Evolutionary conservation across 2,888 invertebrate species (phyloP).

Genomic region (Cosmia pyralina): DNA sequence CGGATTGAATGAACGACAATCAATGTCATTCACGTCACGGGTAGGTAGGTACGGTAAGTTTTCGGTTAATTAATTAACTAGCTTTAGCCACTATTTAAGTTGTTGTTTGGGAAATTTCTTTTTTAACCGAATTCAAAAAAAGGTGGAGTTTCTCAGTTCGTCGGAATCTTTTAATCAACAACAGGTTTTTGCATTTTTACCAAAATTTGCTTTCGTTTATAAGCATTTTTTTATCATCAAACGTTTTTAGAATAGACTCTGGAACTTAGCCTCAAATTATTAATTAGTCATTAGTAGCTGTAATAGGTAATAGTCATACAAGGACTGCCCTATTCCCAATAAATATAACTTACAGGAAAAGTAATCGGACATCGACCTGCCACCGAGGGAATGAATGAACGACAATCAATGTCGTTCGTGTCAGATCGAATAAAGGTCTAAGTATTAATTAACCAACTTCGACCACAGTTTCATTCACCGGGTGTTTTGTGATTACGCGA

Average conservation of each 20-base stretch:
- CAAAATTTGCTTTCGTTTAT: neutral
- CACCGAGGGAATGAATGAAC: conserved; percentile 49
- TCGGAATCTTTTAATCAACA: neutral
- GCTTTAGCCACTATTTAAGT: conserved; percentile 11
- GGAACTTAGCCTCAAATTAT: neutral
- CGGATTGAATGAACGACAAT: conserved; percentile 50
- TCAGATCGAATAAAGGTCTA: conserved; percentile 35
- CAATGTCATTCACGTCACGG: conserved; percentile 33
- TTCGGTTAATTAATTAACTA: conserved; percentile 30
- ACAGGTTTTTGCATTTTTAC: neutral
- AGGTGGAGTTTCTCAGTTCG: no score
- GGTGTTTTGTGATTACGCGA: conserved; percentile 10
- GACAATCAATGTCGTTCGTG: conserved; percentile 45
- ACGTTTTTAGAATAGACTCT: neutral
- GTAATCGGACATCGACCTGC: conserved; percentile 38
- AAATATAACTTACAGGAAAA: conserved; percentile 6
- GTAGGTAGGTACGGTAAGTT: conserved; percentile 15
- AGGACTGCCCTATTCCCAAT: neutral
- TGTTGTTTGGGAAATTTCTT: neutral
- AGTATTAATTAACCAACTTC: conserved; percentile 35
- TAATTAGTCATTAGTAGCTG: neutral
- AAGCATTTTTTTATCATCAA: neutral
- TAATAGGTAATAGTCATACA: neutral
- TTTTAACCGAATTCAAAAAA: no score
- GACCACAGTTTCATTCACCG: conserved; percentile 31